Conservation (phyloP, 2,797 vertebrate genomes). For the Mastacembelus armatus region DNA sequence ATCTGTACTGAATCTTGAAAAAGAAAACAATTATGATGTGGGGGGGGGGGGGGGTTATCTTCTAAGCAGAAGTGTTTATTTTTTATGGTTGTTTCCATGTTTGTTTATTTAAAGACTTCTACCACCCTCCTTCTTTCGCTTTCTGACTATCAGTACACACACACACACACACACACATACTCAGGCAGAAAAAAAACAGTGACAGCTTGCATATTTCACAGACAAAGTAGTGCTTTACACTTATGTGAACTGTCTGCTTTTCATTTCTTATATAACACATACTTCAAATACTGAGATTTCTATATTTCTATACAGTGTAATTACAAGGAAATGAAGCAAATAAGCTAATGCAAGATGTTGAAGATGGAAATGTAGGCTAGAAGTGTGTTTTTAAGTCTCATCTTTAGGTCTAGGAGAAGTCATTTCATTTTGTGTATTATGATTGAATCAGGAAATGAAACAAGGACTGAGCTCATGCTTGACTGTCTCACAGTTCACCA, state of each 20-base stretch:
- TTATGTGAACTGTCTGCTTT: constrained; percentile 29
- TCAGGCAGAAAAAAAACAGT: constrained; percentile 40
- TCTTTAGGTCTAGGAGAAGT: constrained; percentile 9
- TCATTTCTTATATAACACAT: constrained; percentile 19
- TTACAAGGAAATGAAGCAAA: not conserved
- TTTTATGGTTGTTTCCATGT: constrained; percentile 2
- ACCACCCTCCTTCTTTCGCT: constrained; percentile 2
- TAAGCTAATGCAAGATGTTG: not conserved
- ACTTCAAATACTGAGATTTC: not conserved
- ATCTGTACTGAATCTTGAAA: too few species aligned
- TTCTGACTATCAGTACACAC: constrained; percentile 13
- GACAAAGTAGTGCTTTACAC: constrained; percentile 54
- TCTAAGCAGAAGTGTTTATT: constrained; percentile 22
- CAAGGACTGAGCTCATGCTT: constrained; percentile 30
- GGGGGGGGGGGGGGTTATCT: too few species aligned
- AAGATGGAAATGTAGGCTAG: not conserved
- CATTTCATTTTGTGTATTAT: constrained; percentile 35
- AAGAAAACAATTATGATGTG: too few species aligned
- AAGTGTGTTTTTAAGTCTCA: constrained; percentile 1
- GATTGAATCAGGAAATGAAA: constrained; percentile 76
- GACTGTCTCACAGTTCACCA: constrained; percentile 32
- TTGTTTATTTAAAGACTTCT: constrained; percentile 22
- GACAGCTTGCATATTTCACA: constrained; percentile 69
- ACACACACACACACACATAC: too few species aligned
- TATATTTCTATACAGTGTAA: not conserved